Conservation (phyloP, 2,797 vertebrate species). For the Loriculus beryllinus region DNA sequence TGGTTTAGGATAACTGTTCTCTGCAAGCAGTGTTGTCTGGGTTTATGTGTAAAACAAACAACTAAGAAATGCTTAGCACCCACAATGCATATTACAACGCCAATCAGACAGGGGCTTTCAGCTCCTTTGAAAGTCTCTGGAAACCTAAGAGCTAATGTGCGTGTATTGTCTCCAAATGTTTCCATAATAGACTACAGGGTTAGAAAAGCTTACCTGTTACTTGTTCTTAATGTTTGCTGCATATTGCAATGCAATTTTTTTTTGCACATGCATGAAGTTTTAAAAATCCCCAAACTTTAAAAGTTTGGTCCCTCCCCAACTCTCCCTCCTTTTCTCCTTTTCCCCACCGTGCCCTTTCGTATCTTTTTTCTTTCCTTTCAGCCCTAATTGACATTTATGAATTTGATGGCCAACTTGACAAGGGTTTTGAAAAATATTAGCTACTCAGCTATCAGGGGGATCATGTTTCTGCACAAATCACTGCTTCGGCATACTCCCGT, state of each 20-base stretch:
- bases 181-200: background rate
- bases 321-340: background rate
- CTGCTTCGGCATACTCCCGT: constrained; percentile 7
- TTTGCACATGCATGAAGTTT: background rate
- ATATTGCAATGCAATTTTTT: background rate
- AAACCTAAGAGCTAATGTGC: background rate
- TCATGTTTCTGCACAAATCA: constrained; percentile 52
- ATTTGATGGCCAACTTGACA: constrained; percentile 58
- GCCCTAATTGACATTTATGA: constrained; percentile 27
- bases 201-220: background rate
- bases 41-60: background rate
- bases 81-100: background rate
- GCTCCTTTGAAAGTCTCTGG: background rate
- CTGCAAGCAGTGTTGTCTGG: background rate
- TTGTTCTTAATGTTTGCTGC: background rate
- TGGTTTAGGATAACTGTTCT: background rate
- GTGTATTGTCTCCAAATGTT: background rate
- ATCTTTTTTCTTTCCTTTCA: background rate
- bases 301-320: fast-evolving
- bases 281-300: background rate
- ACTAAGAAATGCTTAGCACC: background rate
- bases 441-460: constrained; percentile 44
- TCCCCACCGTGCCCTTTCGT: background rate
- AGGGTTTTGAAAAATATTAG: constrained; percentile 37
- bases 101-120: background rate